Percentiles rank a stretch among this genome's conserved stretches.
Conservation (phyloP, 2,113 vertebrate genomes). For the Ciconia maguari region DNA sequence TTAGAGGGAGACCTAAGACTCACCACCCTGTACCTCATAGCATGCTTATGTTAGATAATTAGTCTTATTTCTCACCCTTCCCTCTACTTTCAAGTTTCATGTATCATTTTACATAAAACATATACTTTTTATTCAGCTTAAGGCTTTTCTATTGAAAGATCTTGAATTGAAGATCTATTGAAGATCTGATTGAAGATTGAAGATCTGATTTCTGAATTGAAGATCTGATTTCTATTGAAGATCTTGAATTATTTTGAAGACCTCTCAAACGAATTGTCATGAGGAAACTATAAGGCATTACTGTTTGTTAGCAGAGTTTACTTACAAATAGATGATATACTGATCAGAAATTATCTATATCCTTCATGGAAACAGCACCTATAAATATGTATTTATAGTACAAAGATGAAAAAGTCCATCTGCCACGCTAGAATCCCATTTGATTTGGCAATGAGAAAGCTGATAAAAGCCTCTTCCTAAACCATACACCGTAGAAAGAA, state of each 20-base stretch:
- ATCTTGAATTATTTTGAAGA: background rate
- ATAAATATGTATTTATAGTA: background rate
- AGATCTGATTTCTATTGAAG: background rate
- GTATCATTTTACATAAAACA: background rate
- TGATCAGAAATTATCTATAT: background rate
- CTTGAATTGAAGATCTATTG: too few relatives aligned
- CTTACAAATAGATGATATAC: background rate
- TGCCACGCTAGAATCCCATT: background rate
- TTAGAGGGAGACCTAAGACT: background rate
- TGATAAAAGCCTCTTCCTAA: background rate
- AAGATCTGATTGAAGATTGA: too few relatives aligned
- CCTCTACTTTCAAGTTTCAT: background rate
- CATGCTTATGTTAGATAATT: background rate
- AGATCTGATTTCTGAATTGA: background rate
- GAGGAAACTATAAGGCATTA: background rate
- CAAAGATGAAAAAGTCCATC: background rate
- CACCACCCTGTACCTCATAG: background rate
- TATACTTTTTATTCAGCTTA: background rate
- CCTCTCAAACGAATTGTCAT: background rate
- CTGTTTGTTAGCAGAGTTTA: background rate
- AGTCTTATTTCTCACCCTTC: background rate
- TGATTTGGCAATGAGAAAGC: background rate
- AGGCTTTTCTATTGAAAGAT: background rate
- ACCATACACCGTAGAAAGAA: background rate
- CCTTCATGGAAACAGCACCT: background rate